Conservation (phyloP, 2,113 vertebrate species). For the Platycercus adscitus region DNA sequence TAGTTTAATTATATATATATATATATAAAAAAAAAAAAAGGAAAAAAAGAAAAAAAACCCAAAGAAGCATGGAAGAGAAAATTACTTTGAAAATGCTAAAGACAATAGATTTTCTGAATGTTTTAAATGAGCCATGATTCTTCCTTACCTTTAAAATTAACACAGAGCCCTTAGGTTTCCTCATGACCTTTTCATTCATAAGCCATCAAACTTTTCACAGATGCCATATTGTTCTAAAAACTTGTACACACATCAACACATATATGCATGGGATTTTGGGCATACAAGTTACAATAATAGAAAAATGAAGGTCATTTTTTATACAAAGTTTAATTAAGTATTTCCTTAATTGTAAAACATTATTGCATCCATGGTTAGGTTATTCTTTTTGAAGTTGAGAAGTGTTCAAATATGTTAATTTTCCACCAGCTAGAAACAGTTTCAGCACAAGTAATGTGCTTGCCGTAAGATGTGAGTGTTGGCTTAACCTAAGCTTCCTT, state of each 20-base stretch:
- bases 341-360: not conserved
- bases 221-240: not conserved
- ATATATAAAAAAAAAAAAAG: no score
- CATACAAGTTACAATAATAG: not conserved
- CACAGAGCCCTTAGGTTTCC: not conserved
- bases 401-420: not conserved
- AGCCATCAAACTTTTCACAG: not conserved
- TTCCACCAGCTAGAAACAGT: not conserved
- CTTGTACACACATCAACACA: not conserved
- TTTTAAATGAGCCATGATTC: not conserved
- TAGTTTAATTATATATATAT: not conserved
- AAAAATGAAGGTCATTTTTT: not conserved
- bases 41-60: not conserved
- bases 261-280: not conserved
- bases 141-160: not conserved
- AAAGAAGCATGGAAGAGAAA: not conserved
- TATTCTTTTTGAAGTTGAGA: not conserved
- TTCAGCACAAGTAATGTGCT: conserved; percentile 17
- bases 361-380: not conserved
- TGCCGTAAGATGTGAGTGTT: not conserved
- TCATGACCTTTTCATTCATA: not conserved
- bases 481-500: not conserved
- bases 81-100: not conserved
- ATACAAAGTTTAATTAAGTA: not conserved
- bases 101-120: not conserved